Percentiles rank a stretch among this genome's conserved stretches.
phyloP scores from a whole-genome alignment of 2,113 vertebrate genomes.

The Ceyx cyanopectus region DNA sequence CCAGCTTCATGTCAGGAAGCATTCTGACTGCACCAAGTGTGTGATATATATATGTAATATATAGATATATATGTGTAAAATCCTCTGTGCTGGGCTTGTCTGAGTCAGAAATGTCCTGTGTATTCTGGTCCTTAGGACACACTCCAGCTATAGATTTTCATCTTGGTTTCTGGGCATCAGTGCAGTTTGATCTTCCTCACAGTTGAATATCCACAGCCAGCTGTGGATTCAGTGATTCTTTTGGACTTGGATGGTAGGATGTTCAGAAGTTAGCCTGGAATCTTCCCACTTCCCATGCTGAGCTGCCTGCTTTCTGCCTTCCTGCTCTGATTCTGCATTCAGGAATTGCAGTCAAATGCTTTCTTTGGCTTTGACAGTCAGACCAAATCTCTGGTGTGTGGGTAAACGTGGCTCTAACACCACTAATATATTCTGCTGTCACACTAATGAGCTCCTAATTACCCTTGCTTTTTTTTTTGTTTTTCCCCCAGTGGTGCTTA shows the following conservation, averaged over 20 bases:
- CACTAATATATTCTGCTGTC: slow-evolving; percentile 56
- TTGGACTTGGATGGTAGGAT: neutral
- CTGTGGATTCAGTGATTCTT: neutral
- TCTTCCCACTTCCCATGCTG: neutral
- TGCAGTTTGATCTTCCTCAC: neutral
- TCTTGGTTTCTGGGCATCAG: neutral
- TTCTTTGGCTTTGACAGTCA: slow-evolving; percentile 14
- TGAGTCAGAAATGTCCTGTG: neutral
- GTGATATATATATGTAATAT: neutral
- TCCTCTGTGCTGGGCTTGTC: neutral
- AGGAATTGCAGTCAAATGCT: neutral
- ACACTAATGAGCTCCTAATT: slow-evolving; percentile 58
- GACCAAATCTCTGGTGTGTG: slow-evolving; percentile 21
- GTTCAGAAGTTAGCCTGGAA: neutral
- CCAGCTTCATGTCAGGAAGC: neutral
- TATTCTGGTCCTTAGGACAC: neutral
- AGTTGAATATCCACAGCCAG: neutral
- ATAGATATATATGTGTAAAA: neutral
- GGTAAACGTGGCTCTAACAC: neutral
- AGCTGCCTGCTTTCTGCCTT: neutral
- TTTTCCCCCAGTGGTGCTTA: neutral
- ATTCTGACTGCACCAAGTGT: neutral
- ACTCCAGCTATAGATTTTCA: neutral
- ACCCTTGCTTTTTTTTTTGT: neutral
- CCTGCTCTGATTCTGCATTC: neutral